A percentile compares a stretch with the other conserved stretches of the same genome.
Conservation (phyloP, 1,140 invertebrate species). For the Himalopsyche phryganea region DNA sequence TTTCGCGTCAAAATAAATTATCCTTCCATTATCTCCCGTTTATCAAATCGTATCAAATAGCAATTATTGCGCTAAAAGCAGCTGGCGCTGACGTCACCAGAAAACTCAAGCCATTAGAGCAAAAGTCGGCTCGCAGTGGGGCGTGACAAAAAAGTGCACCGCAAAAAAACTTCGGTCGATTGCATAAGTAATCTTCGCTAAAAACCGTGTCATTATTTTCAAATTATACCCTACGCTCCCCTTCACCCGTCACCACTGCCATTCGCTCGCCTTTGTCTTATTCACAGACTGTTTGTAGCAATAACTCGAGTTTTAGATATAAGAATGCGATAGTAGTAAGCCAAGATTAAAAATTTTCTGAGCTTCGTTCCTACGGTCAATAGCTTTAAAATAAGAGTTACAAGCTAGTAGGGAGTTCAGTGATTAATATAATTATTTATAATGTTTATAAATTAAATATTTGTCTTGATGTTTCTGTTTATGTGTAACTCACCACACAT, state of each 20-base stretch:
- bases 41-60: constrained; percentile 6
- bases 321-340: too few species aligned
- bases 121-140: constrained; percentile 10
- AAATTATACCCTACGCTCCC: constrained; percentile 21
- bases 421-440: too few species aligned
- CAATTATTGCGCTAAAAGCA: constrained; percentile 8
- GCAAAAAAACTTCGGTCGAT: constrained; percentile 23
- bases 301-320: neutral
- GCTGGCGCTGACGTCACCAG: neutral
- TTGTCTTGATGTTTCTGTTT: too few species aligned
- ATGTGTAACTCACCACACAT: too few species aligned
- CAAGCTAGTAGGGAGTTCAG: too few species aligned
- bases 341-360: too few species aligned
- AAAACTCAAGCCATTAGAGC: constrained; percentile 26
- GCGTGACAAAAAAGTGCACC: constrained; percentile 11
- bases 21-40: neutral
- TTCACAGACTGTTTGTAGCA: neutral
- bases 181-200: constrained; percentile 33
- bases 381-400: too few species aligned
- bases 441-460: too few species aligned
- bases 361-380: too few species aligned
- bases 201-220: constrained; percentile 30
- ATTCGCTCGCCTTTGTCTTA: neutral
- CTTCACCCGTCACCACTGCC: constrained; percentile 4
- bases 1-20: too few species aligned